Evolutionary conservation across 2,113 vertebrate species (phyloP), one percentile per base, ranked within the genome.

Genomic region (Thamnaconus septentrionalis): DNA sequence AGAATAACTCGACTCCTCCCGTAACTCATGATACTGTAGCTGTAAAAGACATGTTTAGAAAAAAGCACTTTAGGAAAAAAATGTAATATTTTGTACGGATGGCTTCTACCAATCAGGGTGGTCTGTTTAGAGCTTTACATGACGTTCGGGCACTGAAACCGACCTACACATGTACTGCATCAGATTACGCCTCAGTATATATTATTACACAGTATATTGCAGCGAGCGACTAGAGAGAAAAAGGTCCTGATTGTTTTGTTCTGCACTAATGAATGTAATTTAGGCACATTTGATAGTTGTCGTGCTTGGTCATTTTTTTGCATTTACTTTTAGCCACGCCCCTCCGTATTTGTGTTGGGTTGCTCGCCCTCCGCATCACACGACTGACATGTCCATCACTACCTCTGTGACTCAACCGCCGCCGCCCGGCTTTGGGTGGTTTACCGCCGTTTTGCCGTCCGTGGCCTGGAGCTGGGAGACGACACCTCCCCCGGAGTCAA

Each of bases 261-360:
- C 74, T 86, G 68, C 76, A 80, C 76, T 81, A 31, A 61, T 76
- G 83, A 89, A 89, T 87, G 85, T 87, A 82, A 31, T 71, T 12
- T 57, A 47, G 65, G 52, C 71, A 81, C 70, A 69, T 75, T 76
- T 65, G 5, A 12, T 41, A 49, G 40, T 48, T 59, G 5, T 50
- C 31, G 54, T 66, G 41, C 54, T 68, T 50, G 63, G 3, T 11
- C 48, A n/a, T 55, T 61, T 55, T 18, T 12, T 12, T 6, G 6
- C 50, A 52, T n/a, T 18, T 52, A 52, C 47, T 2, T 4, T 50
- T n/a, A 48, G 47, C 47, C 47, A 48, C 3, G 4, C 48, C 10
- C 11, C 48, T 5, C 48, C 8, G 9, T 50, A 11, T 5, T n/a
- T 5, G 3, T 50, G 9, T 50, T 11, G n/a, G 64, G 55, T 56